Percentiles rank a stretch among this genome's conserved stretches.
Conservation (phyloP, 2,797 vertebrate species). For the Pteronotus mesoamericanus region DNA sequence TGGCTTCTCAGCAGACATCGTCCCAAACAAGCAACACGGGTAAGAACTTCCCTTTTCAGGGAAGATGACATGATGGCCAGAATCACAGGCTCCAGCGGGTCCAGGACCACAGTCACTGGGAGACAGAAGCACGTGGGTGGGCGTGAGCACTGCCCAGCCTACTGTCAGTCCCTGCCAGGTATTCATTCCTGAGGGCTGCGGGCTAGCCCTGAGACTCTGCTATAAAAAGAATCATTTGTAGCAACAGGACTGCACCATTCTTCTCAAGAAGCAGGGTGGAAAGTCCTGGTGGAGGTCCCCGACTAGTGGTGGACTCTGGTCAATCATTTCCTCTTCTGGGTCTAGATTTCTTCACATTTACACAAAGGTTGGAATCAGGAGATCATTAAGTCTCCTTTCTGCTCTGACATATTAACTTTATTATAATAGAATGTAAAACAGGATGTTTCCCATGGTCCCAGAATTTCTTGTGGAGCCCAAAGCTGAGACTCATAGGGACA, state of each 20-base stretch:
- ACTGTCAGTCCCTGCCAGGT: no score
- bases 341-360: not conserved
- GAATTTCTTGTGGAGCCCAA: not conserved
- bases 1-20: not conserved
- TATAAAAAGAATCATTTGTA: not conserved
- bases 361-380: not conserved
- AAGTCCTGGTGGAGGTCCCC: not conserved
- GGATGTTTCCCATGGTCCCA: not conserved
- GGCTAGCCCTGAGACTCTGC: not conserved
- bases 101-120: not conserved
- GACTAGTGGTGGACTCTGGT: fast-evolving
- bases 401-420: not conserved
- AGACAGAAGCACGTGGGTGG: not conserved
- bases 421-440: not conserved
- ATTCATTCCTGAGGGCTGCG: fast-evolving
- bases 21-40: not conserved
- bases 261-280: not conserved
- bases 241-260: not conserved
- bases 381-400: not conserved
- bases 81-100: not conserved
- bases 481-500: not conserved
- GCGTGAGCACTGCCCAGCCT: not conserved
- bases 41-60: not conserved
- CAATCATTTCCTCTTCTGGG: not conserved
- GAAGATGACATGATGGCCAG: not conserved